phyloP scores from a whole-genome alignment of 2,888 invertebrate species.

The Sinelater perroti region DNA sequence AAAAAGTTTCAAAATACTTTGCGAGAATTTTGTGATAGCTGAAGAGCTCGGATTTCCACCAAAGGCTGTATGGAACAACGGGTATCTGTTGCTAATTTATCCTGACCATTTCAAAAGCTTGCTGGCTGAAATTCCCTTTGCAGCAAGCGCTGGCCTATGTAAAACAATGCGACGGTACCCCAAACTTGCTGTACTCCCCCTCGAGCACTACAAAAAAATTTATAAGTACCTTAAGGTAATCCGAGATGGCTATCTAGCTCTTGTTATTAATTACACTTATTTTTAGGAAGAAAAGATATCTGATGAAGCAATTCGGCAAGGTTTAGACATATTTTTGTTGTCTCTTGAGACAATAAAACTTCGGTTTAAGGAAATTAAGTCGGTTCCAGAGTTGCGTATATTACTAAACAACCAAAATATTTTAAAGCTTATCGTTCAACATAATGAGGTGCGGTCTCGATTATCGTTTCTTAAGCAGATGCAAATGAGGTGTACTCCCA shows the following conservation, averaged over 20 bases:
- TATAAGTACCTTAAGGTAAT: constrained; percentile 63
- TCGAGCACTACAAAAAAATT: constrained; percentile 65
- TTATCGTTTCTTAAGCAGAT: constrained; percentile 63
- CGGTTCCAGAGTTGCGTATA: constrained; percentile 68
- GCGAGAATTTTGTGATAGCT: constrained; percentile 66
- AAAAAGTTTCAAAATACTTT: constrained; percentile 64
- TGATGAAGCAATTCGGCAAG: constrained; percentile 63
- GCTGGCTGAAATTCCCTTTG: constrained; percentile 63
- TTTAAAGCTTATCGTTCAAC: constrained; percentile 62
- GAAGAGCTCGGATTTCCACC: constrained; percentile 66
- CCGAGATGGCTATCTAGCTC: background rate
- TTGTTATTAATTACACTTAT: background rate
- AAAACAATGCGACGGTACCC: constrained; percentile 67
- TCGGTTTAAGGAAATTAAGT: constrained; percentile 66
- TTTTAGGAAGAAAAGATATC: constrained; percentile 66
- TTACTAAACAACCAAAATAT: constrained; percentile 70
- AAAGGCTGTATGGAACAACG: constrained; percentile 66
- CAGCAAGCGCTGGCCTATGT: constrained; percentile 67
- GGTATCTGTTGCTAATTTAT: constrained; percentile 68
- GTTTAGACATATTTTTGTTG: constrained; percentile 68
- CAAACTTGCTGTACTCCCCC: constrained; percentile 69
- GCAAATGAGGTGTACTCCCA: constrained; percentile 62
- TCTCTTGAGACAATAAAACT: constrained; percentile 66
- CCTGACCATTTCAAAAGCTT: constrained; percentile 68
- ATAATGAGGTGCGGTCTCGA: constrained; percentile 62